Evolutionary conservation across 2,113 vertebrate genomes (phyloP).

Genomic region (Microtus richardsoni): DNA sequence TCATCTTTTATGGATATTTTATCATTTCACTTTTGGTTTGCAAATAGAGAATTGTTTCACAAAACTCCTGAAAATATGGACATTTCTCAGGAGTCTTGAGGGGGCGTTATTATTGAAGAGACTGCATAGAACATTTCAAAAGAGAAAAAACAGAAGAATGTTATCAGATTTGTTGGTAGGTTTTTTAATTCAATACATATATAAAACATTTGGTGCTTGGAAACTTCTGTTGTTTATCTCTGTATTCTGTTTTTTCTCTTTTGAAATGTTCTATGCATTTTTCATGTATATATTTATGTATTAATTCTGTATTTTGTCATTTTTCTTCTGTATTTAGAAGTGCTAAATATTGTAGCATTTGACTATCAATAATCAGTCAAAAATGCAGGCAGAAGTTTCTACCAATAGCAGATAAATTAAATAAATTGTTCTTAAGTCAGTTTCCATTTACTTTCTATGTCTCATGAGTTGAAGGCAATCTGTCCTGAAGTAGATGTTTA

Average conservation of each 20-base stretch:
- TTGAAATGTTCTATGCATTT: background rate
- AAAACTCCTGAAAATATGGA: background rate
- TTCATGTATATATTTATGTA: background rate
- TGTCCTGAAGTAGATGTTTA: slow-evolving; percentile 24
- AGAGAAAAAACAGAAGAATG: background rate
- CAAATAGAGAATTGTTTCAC: slow-evolving; percentile 34
- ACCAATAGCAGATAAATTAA: background rate
- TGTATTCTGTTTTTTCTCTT: background rate
- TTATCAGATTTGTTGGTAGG: background rate
- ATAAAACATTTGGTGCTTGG: background rate
- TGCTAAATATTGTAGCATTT: background rate
- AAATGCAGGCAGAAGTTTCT: background rate
- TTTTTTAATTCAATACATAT: background rate
- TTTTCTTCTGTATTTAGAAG: slow-evolving; percentile 4
- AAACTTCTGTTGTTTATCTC: background rate
- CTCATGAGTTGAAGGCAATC: background rate
- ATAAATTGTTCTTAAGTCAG: slow-evolving; percentile 19
- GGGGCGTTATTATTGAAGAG: background rate
- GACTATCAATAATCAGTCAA: background rate
- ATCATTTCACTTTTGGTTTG: background rate
- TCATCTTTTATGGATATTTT: background rate
- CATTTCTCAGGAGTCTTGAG: background rate
- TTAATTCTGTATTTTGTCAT: background rate
- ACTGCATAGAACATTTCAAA: background rate
- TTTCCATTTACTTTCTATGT: slow-evolving; percentile 12